A percentile compares a stretch with the other conserved stretches of the same genome.
These are phyloP conservation scores for Cranoglanis bouderius DNA, from an alignment of 2,113 vertebrate genomes.

Conservation along the genomic window DNA sequence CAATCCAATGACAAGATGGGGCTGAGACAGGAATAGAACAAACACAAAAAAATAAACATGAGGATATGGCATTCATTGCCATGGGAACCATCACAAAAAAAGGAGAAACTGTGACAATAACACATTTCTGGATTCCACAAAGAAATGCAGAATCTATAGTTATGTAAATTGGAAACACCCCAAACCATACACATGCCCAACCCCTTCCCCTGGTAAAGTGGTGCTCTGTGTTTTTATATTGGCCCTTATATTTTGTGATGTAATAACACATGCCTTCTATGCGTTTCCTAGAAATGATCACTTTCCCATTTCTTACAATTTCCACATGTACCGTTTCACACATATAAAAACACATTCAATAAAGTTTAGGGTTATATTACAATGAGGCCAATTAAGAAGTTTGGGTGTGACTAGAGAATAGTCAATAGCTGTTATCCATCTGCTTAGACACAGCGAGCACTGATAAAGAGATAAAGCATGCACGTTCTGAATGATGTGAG, in stretches of 20 bases:
- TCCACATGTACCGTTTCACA: neutral
- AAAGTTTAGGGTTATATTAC: neutral
- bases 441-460: neutral
- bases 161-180: neutral
- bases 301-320: neutral
- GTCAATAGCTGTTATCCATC: neutral
- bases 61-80: neutral
- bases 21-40: neutral
- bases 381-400: neutral
- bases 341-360: neutral
- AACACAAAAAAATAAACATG: neutral
- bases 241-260: neutral
- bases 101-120: neutral
- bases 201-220: neutral
- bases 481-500: neutral
- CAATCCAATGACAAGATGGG: neutral
- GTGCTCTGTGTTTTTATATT: neutral
- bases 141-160: neutral
- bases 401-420: neutral
- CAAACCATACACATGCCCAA: neutral
- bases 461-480: constrained; percentile 9
- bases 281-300: neutral
- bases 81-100: neutral
- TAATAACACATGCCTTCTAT: neutral
- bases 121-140: neutral